Conservation (phyloP, 2,113 vertebrate genomes). For the mouse (Mus musculus) region GRCm39 chr1:81712001-81712500, state of each 20-base stretch:
- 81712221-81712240: background rate
- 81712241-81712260: background rate
- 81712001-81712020: background rate
- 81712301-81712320: background rate
- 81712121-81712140: background rate
- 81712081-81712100: rapidly evolving
- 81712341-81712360: background rate
- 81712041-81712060: background rate
- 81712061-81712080: background rate
- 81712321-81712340: background rate
- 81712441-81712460: background rate
- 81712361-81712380: background rate
- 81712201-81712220: background rate
- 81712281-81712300: background rate
- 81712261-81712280: too few relatives aligned
- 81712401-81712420: background rate
- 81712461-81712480: background rate
- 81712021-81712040: background rate
- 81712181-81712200: background rate
- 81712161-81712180: background rate
- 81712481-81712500: background rate
- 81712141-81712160: background rate
- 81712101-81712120: background rate
- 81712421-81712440: background rate
- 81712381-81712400: background rate